Percentiles rank a stretch among this genome's conserved stretches.
Conservation (phyloP, 2,888 invertebrate genomes). For the Diarsia mendica region DNA sequence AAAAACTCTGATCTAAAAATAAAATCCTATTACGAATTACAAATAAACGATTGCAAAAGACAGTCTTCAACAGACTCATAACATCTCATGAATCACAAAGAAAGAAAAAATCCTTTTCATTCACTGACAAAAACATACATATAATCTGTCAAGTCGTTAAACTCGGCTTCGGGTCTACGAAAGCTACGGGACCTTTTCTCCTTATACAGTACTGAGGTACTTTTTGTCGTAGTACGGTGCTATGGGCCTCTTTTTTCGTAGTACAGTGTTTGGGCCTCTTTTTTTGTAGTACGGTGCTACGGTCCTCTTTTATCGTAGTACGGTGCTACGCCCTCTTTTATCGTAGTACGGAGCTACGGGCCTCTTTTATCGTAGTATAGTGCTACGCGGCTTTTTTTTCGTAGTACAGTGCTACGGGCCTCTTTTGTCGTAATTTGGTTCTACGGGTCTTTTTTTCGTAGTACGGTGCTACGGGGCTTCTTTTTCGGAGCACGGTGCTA, state of each 20-base stretch:
- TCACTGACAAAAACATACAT: constrained; percentile 5
- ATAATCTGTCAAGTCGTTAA: constrained; percentile 11
- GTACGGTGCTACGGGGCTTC: background rate
- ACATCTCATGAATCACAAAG: background rate
- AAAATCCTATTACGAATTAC: constrained; percentile 2
- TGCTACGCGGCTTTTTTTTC: background rate
- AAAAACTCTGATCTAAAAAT: background rate
- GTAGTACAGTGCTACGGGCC: background rate
- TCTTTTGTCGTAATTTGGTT: too few species aligned
- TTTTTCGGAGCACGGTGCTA: background rate
- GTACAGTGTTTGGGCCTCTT: background rate
- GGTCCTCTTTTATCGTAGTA: too few species aligned
- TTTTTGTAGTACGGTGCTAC: background rate
- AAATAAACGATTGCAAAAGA: constrained; percentile 1
- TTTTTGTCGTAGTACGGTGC: too few species aligned
- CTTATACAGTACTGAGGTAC: background rate
- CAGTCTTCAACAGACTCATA: background rate
- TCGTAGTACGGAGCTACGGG: background rate
- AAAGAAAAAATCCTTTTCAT: background rate
- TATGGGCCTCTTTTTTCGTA: background rate
- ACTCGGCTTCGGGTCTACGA: background rate
- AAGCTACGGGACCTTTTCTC: too few species aligned
- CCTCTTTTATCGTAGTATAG: background rate
- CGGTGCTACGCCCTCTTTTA: too few species aligned
- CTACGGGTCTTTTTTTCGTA: too few species aligned